phyloP scores from a whole-genome alignment of 2,888 invertebrate genomes.

The Pristionchus entomophagus region DNA sequence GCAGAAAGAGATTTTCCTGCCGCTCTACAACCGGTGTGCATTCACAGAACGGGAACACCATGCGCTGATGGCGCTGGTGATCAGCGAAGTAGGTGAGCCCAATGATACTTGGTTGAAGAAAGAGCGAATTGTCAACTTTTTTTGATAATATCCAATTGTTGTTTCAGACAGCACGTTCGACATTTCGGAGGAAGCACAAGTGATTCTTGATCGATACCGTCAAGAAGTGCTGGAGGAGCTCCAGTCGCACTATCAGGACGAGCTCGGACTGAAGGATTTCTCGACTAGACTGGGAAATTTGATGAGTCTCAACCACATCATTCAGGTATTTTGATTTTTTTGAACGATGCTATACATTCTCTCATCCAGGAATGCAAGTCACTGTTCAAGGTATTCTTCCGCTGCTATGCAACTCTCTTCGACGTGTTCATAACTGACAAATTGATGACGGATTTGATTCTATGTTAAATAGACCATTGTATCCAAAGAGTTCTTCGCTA shows the following conservation, averaged over 20 bases:
- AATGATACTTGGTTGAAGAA: background rate
- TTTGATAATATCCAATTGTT: background rate
- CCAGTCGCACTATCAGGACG: background rate
- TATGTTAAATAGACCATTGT: background rate
- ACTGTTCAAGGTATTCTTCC: background rate
- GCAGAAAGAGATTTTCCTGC: background rate
- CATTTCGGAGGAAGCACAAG: background rate
- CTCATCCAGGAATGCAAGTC: conserved; percentile 21
- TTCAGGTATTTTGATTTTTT: background rate
- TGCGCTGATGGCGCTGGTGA: background rate
- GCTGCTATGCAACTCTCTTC: background rate
- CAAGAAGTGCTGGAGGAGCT: background rate
- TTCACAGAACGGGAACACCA: background rate
- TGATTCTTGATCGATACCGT: background rate
- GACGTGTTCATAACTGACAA: background rate
- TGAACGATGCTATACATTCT: background rate
- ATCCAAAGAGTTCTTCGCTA: too few relatives aligned
- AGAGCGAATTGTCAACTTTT: too few relatives aligned
- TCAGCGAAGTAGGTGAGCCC: background rate
- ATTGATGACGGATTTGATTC: background rate
- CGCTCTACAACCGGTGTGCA: background rate
- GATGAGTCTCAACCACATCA: conserved; percentile 8
- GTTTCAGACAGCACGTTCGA: background rate
- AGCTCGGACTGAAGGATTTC: background rate
- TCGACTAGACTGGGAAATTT: conserved; percentile 1